Conservation (phyloP, 2,888 invertebrate species). For the Thyatira batis region DNA sequence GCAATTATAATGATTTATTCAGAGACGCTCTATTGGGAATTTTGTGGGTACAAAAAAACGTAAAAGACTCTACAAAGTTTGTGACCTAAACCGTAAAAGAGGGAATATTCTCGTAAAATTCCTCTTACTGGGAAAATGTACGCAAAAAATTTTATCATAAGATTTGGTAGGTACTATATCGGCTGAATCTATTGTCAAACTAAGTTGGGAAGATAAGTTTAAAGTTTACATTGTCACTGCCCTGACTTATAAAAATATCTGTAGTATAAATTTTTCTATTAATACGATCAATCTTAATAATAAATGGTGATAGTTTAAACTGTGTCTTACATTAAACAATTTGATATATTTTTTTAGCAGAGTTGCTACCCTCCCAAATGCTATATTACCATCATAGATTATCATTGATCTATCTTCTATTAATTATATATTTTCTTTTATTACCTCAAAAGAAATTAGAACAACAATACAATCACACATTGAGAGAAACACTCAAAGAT, state of each 20-base stretch:
- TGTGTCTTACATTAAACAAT: too few species aligned
- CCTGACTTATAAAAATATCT: too few species aligned
- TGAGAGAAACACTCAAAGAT: not conserved
- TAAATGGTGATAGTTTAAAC: too few species aligned
- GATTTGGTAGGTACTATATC: conserved; percentile 3
- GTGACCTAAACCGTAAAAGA: not conserved
- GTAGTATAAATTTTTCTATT: too few species aligned
- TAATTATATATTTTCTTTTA: too few species aligned
- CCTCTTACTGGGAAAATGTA: not conserved
- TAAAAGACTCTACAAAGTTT: not conserved
- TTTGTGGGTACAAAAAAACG: not conserved
- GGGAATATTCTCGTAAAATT: not conserved
- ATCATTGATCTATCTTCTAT: too few species aligned
- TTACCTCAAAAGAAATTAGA: too few species aligned
- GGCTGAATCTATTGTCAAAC: not conserved
- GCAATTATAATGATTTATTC: conserved; percentile 3
- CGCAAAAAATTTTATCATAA: not conserved
- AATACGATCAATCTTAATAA: too few species aligned
- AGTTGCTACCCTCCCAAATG: too few species aligned
- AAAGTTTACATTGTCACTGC: not conserved
- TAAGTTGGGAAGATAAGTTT: not conserved
- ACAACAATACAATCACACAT: not conserved
- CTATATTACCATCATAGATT: too few species aligned
- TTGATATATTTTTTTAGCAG: too few species aligned
- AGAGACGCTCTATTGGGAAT: not conserved